Percentiles rank a stretch among this genome's conserved stretches.
phyloP scores from a whole-genome alignment of 2,797 vertebrate genomes.

The Danio tinwini region DNA sequence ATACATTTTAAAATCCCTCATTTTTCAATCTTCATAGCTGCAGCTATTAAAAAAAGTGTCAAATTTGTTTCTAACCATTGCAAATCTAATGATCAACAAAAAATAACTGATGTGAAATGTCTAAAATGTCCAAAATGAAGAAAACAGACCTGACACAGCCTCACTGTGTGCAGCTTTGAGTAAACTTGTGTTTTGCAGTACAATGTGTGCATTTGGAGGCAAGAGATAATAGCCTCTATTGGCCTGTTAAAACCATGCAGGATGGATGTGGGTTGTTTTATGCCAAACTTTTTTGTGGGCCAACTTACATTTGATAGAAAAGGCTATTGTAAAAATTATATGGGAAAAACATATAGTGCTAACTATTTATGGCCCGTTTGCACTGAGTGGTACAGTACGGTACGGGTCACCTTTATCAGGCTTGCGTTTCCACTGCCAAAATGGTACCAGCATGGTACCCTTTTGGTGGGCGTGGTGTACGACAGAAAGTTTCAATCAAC shows the following conservation, averaged over 20 bases:
- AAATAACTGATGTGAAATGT: slow-evolving; percentile 12
- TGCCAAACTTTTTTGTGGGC: slow-evolving; percentile 2
- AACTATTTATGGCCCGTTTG: neutral
- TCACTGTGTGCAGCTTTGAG: slow-evolving; percentile 36
- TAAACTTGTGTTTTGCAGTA: slow-evolving; percentile 30
- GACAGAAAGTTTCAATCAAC: too few species aligned
- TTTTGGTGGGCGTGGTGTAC: too few species aligned
- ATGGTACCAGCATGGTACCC: too few species aligned
- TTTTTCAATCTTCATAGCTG: too few species aligned
- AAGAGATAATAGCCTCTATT: slow-evolving; percentile 49
- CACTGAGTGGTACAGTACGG: too few species aligned
- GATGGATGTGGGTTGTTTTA: neutral
- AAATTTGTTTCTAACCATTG: slow-evolving; percentile 28
- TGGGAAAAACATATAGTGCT: neutral
- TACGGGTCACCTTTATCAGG: too few species aligned
- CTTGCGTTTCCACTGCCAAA: too few species aligned
- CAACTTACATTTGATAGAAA: slow-evolving; percentile 13
- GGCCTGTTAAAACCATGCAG: slow-evolving; percentile 49
- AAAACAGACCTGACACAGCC: slow-evolving; percentile 42
- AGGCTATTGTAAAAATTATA: neutral
- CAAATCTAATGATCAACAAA: slow-evolving; percentile 28
- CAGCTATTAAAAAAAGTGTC: slow-evolving; percentile 18
- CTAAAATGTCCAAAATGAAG: slow-evolving; percentile 41
- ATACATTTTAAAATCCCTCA: too few species aligned
- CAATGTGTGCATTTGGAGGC: slow-evolving; percentile 29